These are phyloP conservation scores for Pseudomyrmex sp. DNA, from an alignment of 1,140 invertebrate species.

Conservation along the genomic window DNA sequence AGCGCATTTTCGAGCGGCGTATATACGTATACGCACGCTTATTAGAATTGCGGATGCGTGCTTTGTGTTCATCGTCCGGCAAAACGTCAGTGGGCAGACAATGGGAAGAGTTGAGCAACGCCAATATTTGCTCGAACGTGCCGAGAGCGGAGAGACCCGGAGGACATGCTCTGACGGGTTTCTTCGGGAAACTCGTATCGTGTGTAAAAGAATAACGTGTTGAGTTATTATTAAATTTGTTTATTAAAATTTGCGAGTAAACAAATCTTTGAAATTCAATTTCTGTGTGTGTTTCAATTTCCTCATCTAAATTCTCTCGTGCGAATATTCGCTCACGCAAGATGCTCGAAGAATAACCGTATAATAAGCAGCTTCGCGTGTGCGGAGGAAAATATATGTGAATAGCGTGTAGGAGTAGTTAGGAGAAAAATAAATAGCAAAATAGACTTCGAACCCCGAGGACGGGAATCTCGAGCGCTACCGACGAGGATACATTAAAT, in stretches of 20 bases:
- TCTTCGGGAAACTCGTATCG: neutral
- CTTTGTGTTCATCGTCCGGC: slow-evolving; percentile 82
- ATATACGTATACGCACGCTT: slow-evolving; percentile 56
- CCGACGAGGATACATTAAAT: slow-evolving; percentile 79
- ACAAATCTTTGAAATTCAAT: neutral
- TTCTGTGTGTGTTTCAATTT: neutral
- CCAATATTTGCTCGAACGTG: slow-evolving; percentile 58
- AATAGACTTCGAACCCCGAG: slow-evolving; percentile 25
- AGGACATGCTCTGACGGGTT: slow-evolving; percentile 11
- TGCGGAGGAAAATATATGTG: neutral
- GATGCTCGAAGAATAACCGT: too few species aligned
- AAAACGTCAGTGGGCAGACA: slow-evolving; percentile 79
- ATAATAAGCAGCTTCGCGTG: neutral
- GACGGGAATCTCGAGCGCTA: slow-evolving; percentile 75
- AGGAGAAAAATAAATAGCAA: neutral
- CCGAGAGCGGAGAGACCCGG: slow-evolving; percentile 30
- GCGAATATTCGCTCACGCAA: neutral
- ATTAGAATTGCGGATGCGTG: slow-evolving; percentile 79
- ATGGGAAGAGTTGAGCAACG: slow-evolving; percentile 75
- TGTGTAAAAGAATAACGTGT: too few species aligned
- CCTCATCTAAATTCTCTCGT: neutral
- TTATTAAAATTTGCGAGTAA: neutral
- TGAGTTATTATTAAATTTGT: too few species aligned
- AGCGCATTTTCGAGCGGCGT: slow-evolving; percentile 61
- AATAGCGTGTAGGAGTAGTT: neutral